Percentiles rank a stretch among this genome's conserved stretches.
Evolutionary conservation across 2,888 invertebrate species (phyloP).

Genomic region (Campopleginae sp.): DNA sequence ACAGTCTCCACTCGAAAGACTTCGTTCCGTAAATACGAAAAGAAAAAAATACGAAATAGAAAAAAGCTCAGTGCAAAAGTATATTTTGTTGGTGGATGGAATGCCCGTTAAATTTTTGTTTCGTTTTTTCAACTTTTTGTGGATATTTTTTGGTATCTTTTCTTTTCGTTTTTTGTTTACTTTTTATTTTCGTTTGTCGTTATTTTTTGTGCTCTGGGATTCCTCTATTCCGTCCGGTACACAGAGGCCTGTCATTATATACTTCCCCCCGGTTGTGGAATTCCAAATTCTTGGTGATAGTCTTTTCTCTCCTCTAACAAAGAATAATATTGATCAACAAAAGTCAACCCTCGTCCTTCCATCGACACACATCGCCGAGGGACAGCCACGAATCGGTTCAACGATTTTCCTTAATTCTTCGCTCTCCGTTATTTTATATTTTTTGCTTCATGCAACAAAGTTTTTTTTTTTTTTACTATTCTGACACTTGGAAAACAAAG

Average conservation of each 20-base stretch:
- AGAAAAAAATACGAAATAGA: conserved; percentile 34
- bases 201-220: conserved; percentile 74
- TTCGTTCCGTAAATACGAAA: conserved; percentile 52
- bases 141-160: conserved; percentile 63
- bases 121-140: conserved; percentile 59
- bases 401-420: conserved; percentile 30
- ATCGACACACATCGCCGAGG: conserved; percentile 30
- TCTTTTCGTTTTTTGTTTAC: conserved; percentile 57
- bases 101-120: conserved; percentile 74
- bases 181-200: conserved; percentile 53
- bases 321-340: conserved; percentile 4
- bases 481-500: background rate
- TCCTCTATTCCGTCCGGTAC: conserved; percentile 47
- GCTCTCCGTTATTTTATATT: conserved; percentile 19
- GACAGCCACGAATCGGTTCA: conserved; percentile 22
- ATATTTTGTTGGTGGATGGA: conserved; percentile 74
- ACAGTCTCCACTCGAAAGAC: conserved; percentile 72
- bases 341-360: conserved; percentile 28
- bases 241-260: conserved; percentile 58
- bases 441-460: background rate
- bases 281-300: conserved; percentile 62
- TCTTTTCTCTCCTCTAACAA: conserved; percentile 29
- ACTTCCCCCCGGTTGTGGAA: conserved; percentile 60
- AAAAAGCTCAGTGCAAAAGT: conserved; percentile 65
- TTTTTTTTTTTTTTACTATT: background rate